phyloP scores from a whole-genome alignment of 2,113 vertebrate genomes.

The Dipodomys stephensi region DNA sequence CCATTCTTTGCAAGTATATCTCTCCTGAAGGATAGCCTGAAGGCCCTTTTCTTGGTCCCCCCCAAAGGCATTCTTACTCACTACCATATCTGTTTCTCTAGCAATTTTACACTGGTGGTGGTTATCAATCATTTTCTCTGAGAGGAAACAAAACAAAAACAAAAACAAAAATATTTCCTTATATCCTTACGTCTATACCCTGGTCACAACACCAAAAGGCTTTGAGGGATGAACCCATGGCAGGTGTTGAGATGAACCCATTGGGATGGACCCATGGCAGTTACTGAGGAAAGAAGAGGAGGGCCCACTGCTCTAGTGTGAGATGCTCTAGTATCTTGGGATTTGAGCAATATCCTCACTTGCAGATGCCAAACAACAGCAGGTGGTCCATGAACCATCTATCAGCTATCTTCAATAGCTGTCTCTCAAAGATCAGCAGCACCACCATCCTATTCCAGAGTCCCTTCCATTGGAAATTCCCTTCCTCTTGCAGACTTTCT shows the following conservation, averaged over 20 bases:
- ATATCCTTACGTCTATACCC: neutral
- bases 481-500: constrained; percentile 39
- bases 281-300: neutral
- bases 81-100: neutral
- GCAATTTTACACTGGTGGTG: neutral
- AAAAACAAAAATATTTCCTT: neutral
- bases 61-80: neutral
- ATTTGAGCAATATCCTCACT: neutral
- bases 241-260: neutral
- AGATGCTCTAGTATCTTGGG: neutral
- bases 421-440: neutral
- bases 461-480: neutral
- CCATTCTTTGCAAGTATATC: neutral
- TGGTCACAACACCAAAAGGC: neutral
- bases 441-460: neutral
- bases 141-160: neutral
- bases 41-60: neutral
- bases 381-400: neutral
- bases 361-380: neutral
- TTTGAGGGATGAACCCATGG: neutral
- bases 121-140: constrained; percentile 47
- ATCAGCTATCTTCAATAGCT: neutral
- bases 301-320: neutral
- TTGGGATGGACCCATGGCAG: neutral
- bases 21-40: neutral